phyloP scores from a whole-genome alignment of 30 jellyfish, hydroid and myxozoan species.

The Aurelia aurita region DNA sequence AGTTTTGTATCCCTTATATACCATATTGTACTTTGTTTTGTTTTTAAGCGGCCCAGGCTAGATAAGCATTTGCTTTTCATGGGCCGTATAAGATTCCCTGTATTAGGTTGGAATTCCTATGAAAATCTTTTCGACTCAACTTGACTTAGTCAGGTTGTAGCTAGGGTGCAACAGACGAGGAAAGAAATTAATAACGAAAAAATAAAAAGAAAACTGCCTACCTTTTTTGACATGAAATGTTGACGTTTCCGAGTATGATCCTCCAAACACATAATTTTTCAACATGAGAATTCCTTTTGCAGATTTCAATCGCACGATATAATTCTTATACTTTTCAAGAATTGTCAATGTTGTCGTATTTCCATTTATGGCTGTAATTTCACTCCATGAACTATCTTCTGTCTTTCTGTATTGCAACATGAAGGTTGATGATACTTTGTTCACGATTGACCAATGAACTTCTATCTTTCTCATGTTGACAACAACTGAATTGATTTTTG shows the following conservation, averaged over 20 bases:
- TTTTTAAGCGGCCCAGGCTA: no score
- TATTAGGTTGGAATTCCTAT: no score
- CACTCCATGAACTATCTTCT: slow-evolving; percentile 10
- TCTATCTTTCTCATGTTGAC: slow-evolving; percentile 11
- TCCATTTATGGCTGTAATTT: neutral
- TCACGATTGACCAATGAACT: slow-evolving; percentile 8
- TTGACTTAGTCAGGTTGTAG: no score
- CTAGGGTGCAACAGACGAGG: no score
- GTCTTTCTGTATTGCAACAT: slow-evolving; percentile 34
- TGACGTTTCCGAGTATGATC: slow-evolving; percentile 33
- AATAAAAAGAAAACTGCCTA: neutral
- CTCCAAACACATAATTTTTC: slow-evolving; percentile 35
- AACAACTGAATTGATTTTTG: slow-evolving; percentile 4
- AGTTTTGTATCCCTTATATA: no score
- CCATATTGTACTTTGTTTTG: no score
- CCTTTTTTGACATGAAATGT: neutral
- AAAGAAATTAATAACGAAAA: no score
- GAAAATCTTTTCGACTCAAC: no score
- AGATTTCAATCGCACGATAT: slow-evolving; percentile 25
- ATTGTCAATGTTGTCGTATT: neutral
- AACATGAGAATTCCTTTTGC: slow-evolving; percentile 20
- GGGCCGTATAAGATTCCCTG: no score
- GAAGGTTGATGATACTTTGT: slow-evolving; percentile 23
- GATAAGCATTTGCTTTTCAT: no score
- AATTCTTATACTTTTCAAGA: slow-evolving; percentile 10